These are phyloP conservation scores for Parnassius apollo DNA, from an alignment of 2,888 invertebrate genomes.

Conservation along the genomic window DNA sequence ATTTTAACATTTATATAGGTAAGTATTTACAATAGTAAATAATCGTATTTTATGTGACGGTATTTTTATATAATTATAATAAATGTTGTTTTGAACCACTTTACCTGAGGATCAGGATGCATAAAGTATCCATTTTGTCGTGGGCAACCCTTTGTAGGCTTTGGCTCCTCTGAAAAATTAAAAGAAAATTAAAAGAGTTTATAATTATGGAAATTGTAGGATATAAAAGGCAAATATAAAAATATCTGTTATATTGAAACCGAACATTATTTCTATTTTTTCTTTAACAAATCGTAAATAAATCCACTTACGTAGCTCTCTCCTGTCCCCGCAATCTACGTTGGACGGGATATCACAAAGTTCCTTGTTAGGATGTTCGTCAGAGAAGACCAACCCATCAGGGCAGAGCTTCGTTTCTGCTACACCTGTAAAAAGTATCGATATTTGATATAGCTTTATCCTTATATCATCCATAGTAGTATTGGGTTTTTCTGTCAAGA, in stretches of 20 bases:
- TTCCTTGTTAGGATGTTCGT: slow-evolving; percentile 86
- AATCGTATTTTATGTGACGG: too few relatives aligned
- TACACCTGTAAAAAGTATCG: slow-evolving; percentile 54
- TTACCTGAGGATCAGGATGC: slow-evolving; percentile 84
- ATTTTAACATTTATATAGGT: too few relatives aligned
- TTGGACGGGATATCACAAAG: slow-evolving; percentile 89
- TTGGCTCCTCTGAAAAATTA: slow-evolving; percentile 84
- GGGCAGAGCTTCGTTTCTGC: slow-evolving; percentile 86
- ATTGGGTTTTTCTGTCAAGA: too few relatives aligned
- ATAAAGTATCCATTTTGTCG: slow-evolving; percentile 89
- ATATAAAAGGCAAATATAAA: too few relatives aligned
- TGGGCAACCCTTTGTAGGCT: slow-evolving; percentile 86
- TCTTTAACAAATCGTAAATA: not conserved
- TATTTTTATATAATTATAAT: too few relatives aligned
- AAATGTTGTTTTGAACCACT: not conserved
- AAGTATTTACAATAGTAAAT: too few relatives aligned
- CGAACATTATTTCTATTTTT: too few relatives aligned
- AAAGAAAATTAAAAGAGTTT: not conserved
- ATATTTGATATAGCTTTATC: not conserved
- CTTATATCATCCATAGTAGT: too few relatives aligned
- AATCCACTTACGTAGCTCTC: slow-evolving; percentile 86
- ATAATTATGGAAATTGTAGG: too few relatives aligned
- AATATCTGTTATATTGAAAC: too few relatives aligned
- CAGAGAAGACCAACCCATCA: slow-evolving; percentile 89
- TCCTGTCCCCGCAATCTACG: slow-evolving; percentile 88